Evolutionary conservation across 2,113 vertebrate genomes (phyloP).

Genomic region (Eulacestoma nigropectus): DNA sequence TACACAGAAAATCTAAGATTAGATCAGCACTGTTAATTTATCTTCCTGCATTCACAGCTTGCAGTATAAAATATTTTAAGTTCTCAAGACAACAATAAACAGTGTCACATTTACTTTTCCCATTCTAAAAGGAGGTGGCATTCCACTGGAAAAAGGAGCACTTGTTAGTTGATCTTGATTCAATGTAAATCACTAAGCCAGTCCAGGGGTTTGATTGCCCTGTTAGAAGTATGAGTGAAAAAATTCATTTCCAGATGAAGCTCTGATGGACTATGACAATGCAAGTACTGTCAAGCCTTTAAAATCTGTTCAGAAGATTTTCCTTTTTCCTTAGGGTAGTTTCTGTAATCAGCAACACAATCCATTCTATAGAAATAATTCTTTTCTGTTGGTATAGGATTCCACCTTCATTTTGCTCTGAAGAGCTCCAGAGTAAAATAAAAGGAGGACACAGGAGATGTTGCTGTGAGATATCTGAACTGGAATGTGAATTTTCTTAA

Average conservation of each 20-base stretch:
- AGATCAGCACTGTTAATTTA: constrained; percentile 71
- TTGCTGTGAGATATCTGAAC: constrained; percentile 22
- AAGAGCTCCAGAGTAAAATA: neutral
- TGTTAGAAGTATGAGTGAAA: constrained; percentile 3
- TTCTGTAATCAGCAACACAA: constrained; percentile 19
- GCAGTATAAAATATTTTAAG: constrained; percentile 69
- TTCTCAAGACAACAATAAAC: constrained; percentile 63
- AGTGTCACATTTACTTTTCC: constrained; percentile 62
- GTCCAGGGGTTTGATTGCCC: constrained; percentile 53
- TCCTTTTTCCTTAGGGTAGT: neutral
- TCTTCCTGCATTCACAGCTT: constrained; percentile 66
- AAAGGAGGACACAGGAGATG: neutral
- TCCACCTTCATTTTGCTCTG: neutral
- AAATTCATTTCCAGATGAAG: constrained; percentile 21
- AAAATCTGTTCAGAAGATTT: constrained; percentile 47
- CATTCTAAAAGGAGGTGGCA: constrained; percentile 68
- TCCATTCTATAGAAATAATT: neutral
- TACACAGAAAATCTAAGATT: constrained; percentile 75
- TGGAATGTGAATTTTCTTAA: neutral
- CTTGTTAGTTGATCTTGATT: constrained; percentile 63
- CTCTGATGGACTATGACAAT: constrained; percentile 4
- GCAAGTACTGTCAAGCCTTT: constrained; percentile 21
- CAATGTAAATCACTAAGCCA: constrained; percentile 66
- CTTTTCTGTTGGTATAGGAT: neutral
- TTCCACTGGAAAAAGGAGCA: constrained; percentile 69